Evolutionary conservation across 2,888 invertebrate species (phyloP).

Genomic region (Luffia ferchaultella): DNA sequence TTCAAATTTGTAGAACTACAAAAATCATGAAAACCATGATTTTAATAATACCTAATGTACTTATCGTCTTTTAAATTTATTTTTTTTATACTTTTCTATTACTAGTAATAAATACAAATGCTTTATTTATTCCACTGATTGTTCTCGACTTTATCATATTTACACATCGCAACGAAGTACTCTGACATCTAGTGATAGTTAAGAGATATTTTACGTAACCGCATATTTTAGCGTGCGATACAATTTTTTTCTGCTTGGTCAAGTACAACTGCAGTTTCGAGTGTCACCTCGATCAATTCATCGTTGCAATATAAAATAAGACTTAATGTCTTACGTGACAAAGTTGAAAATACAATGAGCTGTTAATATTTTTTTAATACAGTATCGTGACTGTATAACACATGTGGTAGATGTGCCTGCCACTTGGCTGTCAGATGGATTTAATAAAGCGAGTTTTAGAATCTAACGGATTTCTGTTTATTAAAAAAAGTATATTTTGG

Average conservation of each 20-base stretch:
- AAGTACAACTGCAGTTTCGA: constrained; percentile 49
- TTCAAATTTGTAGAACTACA: no score
- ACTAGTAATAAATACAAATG: neutral
- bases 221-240: constrained; percentile 32
- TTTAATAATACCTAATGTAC: neutral
- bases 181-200: neutral
- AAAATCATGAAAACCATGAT: no score
- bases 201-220: constrained; percentile 21
- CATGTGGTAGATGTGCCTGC: constrained; percentile 28
- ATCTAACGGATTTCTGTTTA: neutral
- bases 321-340: neutral
- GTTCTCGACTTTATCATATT: neutral
- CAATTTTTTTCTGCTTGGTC: constrained; percentile 52
- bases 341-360: constrained; percentile 6
- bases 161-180: neutral
- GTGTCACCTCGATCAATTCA: constrained; percentile 34
- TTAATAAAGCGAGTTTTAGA: neutral
- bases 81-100: neutral
- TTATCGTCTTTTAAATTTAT: neutral
- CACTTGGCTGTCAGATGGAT: constrained; percentile 35
- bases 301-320: neutral
- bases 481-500: neutral
- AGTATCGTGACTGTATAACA: constrained; percentile 19
- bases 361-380: constrained; percentile 19
- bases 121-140: neutral